Evolutionary conservation across 1,140 invertebrate genomes (phyloP), one percentile per base, ranked within the genome.

Genomic region (Holcopasites calliopsidis): DNA sequence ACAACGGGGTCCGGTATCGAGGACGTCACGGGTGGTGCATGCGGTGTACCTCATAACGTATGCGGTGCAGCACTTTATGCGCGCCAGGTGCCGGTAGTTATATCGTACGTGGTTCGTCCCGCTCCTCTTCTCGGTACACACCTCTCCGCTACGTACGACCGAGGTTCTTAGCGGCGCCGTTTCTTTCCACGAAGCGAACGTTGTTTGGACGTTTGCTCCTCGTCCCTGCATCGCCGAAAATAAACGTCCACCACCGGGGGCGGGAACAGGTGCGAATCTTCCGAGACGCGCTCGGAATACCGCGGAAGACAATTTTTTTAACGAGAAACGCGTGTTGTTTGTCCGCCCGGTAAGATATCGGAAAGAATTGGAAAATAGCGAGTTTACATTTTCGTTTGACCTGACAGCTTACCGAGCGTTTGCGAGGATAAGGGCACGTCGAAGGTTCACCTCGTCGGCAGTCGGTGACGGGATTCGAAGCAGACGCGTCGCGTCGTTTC

Each of bases 81-180:
- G n/a, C n/a, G 68, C 76, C 82, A 83, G 82, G 80, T 83, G 82
- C 80, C 47, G 80, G 82, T 79, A 83, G 82, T 83, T 83, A 83
- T 83, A 74, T 76, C 68, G 82, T 76, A 82, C 80, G 77, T 80
- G 80, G n/a, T 69, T 54, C 28, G 31, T 42, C 71, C 54, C 18
- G 35, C 31, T 47, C 69, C 33, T 57, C 58, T 33, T 47, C 54
- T n/a, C 57, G 21, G 26, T 47, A n/a, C 31, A 33, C 35, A 16
- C 16, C 35, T 16, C 16, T 40, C 8, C 35, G 52, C 13, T 21
- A 11, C 57, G 60, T 68, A 13, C 44, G 44, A 47, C 8, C 65
- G 47, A 60, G 6, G 47, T 35, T 42, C 61, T 64, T 52, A 66
- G 49, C 52, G 49, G 49, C 50, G 57, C 76, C 61, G 82, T 83